phyloP scores from a whole-genome alignment of 2,888 invertebrate species.

The Euphydryas editha region DNA sequence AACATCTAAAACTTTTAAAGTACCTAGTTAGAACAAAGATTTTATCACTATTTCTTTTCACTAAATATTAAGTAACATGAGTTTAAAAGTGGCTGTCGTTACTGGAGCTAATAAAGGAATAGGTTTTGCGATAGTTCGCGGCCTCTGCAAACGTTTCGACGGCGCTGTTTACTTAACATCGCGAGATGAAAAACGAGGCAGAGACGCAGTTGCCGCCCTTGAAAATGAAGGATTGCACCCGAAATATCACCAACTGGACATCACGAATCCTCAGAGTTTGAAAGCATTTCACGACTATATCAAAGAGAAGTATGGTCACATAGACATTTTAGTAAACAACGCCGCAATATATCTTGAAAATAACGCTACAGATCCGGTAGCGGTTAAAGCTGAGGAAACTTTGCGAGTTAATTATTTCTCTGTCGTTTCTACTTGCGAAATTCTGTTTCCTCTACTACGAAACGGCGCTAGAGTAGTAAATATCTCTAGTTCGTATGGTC shows the following conservation, averaged over 20 bases:
- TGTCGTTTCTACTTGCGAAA: conserved; percentile 85
- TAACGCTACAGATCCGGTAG: conserved; percentile 84
- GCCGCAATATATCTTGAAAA: conserved; percentile 88
- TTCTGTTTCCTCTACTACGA: conserved; percentile 88
- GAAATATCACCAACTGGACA: conserved; percentile 82
- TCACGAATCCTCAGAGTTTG: conserved; percentile 84
- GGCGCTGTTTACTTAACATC: conserved; percentile 89
- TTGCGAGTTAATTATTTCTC: conserved; percentile 88
- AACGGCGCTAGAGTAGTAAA: conserved; percentile 89
- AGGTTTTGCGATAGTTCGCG: conserved; percentile 87
- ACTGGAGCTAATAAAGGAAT: conserved; percentile 90
- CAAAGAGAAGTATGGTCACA: conserved; percentile 84
- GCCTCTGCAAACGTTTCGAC: conserved; percentile 86
- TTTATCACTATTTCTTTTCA: too few relatives aligned
- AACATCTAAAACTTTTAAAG: too few relatives aligned
- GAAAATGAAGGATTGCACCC: conserved; percentile 8
- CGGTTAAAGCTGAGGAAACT: conserved; percentile 88
- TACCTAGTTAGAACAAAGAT: too few relatives aligned
- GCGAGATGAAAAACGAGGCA: conserved; percentile 83
- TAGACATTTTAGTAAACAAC: conserved; percentile 90
- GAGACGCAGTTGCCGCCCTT: not conserved
- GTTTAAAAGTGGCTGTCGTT: conserved; percentile 68
- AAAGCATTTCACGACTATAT: conserved; percentile 83
- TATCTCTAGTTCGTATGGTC: conserved; percentile 87
- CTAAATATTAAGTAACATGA: not conserved